These are phyloP conservation scores for Enteromius argenteus DNA, from an alignment of 2,797 vertebrate genomes.

Conservation along the genomic window DNA sequence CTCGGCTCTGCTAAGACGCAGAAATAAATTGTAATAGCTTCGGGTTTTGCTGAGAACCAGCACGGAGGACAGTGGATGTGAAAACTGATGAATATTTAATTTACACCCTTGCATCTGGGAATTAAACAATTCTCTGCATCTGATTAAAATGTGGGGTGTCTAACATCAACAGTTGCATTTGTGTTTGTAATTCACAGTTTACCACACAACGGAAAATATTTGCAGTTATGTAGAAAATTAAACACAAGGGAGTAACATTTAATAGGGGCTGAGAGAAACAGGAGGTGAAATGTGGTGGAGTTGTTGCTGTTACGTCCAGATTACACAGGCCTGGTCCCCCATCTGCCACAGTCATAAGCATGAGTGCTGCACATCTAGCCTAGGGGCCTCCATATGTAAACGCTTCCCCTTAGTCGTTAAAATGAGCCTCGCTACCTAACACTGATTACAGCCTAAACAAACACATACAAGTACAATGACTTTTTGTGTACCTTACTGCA, in stretches of 20 bases:
- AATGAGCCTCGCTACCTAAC: slow-evolving; percentile 12
- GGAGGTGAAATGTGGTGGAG: slow-evolving; percentile 19
- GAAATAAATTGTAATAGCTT: slow-evolving; percentile 16
- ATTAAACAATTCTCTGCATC: neutral
- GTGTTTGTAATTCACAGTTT: slow-evolving; percentile 18
- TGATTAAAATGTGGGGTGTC: slow-evolving; percentile 12
- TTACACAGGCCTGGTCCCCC: slow-evolving; percentile 39
- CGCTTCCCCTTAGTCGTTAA: slow-evolving; percentile 4
- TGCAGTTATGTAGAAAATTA: slow-evolving; percentile 28
- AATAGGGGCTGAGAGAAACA: neutral
- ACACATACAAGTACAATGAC: slow-evolving; percentile 1
- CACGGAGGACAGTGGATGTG: neutral
- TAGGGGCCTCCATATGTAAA: slow-evolving; percentile 35
- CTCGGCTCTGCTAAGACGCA: neutral
- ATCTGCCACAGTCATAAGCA: slow-evolving; percentile 37
- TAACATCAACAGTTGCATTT: slow-evolving; percentile 16
- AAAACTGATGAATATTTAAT: slow-evolving; percentile 19
- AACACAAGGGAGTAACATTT: slow-evolving; percentile 34
- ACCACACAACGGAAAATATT: neutral
- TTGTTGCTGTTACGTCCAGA: slow-evolving; percentile 38
- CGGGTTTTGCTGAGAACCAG: neutral
- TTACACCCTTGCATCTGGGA: slow-evolving; percentile 10
- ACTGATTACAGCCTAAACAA: slow-evolving; percentile 23
- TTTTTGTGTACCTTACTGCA: no score
- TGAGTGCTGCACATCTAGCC: slow-evolving; percentile 31